These are phyloP conservation scores for Limnephilus rhombicus DNA, from an alignment of 2,888 invertebrate genomes.

Conservation along the genomic window DNA sequence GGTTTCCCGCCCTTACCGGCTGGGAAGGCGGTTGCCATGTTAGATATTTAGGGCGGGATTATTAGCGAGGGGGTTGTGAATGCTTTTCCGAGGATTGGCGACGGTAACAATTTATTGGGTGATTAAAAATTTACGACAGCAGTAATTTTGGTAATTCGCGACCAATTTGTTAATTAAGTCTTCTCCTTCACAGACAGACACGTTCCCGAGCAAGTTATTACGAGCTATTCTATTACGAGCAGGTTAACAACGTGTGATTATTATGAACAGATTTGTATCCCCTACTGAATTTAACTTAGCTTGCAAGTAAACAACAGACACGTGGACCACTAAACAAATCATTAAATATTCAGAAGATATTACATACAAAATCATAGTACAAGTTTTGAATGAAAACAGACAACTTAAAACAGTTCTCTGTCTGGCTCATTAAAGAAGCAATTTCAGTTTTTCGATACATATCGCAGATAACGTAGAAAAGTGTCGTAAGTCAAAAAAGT, in stretches of 20 bases:
- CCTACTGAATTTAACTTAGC: neutral
- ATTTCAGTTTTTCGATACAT: no score
- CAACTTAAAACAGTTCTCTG: neutral
- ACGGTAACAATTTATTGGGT: neutral
- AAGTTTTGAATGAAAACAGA: neutral
- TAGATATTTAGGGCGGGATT: neutral
- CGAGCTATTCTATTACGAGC: no score
- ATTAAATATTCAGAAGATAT: neutral
- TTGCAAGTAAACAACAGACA: neutral
- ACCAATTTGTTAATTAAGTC: constrained; percentile 30
- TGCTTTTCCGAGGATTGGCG: constrained; percentile 24
- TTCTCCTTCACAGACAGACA: neutral
- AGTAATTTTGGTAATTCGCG: constrained; percentile 6
- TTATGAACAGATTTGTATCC: neutral
- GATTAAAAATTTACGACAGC: constrained; percentile 25
- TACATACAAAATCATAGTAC: neutral
- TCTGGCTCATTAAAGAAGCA: no score
- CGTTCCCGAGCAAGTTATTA: neutral
- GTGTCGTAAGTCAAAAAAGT: no score
- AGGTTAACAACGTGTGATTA: neutral
- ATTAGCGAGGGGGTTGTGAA: constrained; percentile 5
- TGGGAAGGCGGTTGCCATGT: neutral
- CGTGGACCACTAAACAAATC: neutral
- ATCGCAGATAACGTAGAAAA: no score
- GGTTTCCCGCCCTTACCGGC: neutral